phyloP scores from a whole-genome alignment of 2,888 invertebrate genomes.

The Leucozona laternaria region DNA sequence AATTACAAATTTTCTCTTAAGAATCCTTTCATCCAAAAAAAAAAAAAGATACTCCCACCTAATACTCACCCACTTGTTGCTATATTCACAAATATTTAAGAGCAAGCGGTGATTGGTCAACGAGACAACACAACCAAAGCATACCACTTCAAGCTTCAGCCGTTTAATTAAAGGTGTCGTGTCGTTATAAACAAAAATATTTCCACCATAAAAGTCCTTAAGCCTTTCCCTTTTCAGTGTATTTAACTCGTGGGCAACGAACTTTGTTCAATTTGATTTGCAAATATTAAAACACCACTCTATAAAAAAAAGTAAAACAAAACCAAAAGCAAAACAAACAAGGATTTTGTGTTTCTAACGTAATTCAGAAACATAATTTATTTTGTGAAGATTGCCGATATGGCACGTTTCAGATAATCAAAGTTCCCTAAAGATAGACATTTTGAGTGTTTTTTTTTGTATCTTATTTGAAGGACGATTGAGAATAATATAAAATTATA shows the following conservation, averaged over 20 bases:
- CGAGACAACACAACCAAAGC: too few relatives aligned
- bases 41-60: background rate
- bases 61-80: background rate
- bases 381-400: slow-evolving; percentile 27
- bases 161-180: slow-evolving; percentile 19
- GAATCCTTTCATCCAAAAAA: background rate
- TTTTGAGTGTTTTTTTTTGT: slow-evolving; percentile 11
- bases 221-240: background rate
- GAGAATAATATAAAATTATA: slow-evolving; percentile 24
- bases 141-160: too few relatives aligned
- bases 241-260: background rate
- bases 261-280: slow-evolving; percentile 22
- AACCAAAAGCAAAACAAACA: slow-evolving; percentile 4
- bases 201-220: slow-evolving; percentile 6
- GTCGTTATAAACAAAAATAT: slow-evolving; percentile 15
- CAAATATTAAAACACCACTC: slow-evolving; percentile 19
- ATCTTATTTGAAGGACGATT: slow-evolving; percentile 23
- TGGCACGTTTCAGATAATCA: slow-evolving; percentile 44
- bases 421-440: slow-evolving; percentile 35
- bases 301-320: background rate
- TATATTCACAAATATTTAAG: background rate
- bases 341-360: slow-evolving; percentile 10
- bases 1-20: slow-evolving; percentile 4
- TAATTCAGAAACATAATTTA: slow-evolving; percentile 31
- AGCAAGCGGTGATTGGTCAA: slow-evolving; percentile 11